Conservation (phyloP, 2,888 invertebrate genomes). For the Spatulosminthurus flaviceps region DNA sequence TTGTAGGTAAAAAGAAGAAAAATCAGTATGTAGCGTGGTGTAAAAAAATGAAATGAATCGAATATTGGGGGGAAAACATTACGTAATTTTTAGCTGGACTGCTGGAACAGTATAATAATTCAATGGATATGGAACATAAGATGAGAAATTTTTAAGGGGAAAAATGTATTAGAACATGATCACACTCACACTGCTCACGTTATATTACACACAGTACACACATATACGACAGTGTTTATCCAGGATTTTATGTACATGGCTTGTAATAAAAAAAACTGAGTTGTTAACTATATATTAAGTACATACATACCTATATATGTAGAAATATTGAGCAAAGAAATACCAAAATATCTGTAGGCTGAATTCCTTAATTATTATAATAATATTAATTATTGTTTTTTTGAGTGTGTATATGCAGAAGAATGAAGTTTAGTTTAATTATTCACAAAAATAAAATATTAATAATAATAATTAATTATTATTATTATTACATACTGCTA, state of each 20-base stretch:
- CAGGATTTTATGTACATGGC: too few relatives aligned
- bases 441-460: too few relatives aligned
- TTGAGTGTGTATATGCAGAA: background rate
- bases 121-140: background rate
- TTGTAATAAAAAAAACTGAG: too few relatives aligned
- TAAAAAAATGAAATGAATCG: background rate
- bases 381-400: too few relatives aligned
- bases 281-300: too few relatives aligned
- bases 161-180: background rate
- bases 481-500: too few relatives aligned
- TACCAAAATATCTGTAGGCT: background rate
- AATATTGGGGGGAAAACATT: background rate
- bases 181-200: slow-evolving; percentile 1
- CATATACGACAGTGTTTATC: background rate
- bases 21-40: background rate
- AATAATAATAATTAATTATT: too few relatives aligned
- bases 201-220: slow-evolving; percentile 12
- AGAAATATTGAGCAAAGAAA: background rate
- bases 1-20: background rate
- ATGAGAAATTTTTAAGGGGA: background rate
- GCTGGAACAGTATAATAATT: slow-evolving; percentile 27
- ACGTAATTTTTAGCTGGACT: slow-evolving; percentile 12
- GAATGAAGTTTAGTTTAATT: too few relatives aligned
- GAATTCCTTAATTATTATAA: background rate
- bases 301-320: background rate